Base-by-base conservation (phyloP, 2,113 vertebrate genomes). In the Sitta europaea region DNA sequence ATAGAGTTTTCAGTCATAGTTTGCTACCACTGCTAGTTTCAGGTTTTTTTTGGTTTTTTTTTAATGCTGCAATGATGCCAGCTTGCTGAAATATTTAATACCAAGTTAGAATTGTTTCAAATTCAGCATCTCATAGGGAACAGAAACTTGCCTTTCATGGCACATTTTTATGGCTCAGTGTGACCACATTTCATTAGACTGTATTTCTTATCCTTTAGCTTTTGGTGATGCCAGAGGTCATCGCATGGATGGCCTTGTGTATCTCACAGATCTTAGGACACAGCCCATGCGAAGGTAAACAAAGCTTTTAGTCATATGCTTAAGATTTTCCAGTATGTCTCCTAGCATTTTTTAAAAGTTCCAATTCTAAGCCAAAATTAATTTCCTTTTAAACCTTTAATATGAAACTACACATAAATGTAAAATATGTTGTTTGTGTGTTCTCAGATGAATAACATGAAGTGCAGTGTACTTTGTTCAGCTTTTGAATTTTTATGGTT, bases 281-380 rank as follows among this genome's bases (percentile, higher is more conserved):
- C 97, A 96, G 31, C 97, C 97, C 2, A 97, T 97, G 95, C 96
- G 98, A 97, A 98, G 97, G 97, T 98, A 95, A 96, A 43, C n/a
- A 38, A 77, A 36, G 28, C 16, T 53, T 92, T 75, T 20, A 36
- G 8, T 31, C 22, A 1, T 29, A 6, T 25, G 27, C 24, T 62
- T 57, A 21, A 73, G 25, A 61, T 72, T 86, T 48, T 89, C 40
- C 50, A 66, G 20, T 55, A 16, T 38, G 50, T 53, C 20, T 53
- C 15, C 24, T 68, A 8, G 11, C 40, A 36, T n/a, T 51, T 86
- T 86, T 63, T 47, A 50, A 53, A 78, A 58, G 16, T 58, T 84
- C 42, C 40, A 74, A 24, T 81, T 45, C 45, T 62, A 76, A 91
- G 48, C 53, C 61, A 88, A 57, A 94, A 63, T 65, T 61, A 81